Evolutionary conservation across 2,888 invertebrate genomes (phyloP).

Genomic region (Onchidella celtica): DNA sequence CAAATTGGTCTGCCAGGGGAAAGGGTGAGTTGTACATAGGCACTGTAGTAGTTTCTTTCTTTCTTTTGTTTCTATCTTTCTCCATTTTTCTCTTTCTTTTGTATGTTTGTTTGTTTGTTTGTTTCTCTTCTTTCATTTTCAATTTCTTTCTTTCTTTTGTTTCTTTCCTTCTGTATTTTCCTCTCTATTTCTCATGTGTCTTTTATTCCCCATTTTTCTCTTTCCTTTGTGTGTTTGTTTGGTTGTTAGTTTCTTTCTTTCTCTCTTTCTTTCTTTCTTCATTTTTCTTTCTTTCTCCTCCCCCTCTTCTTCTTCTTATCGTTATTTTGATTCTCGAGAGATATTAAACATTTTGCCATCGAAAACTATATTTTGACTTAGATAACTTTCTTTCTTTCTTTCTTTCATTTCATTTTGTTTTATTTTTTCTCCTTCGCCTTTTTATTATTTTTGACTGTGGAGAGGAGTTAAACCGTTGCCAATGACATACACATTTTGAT

Average conservation of each 20-base stretch:
- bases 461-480: too few relatives aligned
- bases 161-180: not conserved
- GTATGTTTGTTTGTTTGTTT: not conserved
- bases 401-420: too few relatives aligned
- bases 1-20: slow-evolving; percentile 18
- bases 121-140: not conserved
- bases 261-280: not conserved
- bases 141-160: not conserved
- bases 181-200: not conserved
- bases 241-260: not conserved
- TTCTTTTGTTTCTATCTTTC: not conserved
- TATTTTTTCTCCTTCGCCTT: too few relatives aligned
- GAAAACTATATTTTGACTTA: too few relatives aligned
- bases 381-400: too few relatives aligned
- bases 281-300: not conserved
- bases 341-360: too few relatives aligned
- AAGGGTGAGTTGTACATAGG: slow-evolving; percentile 16
- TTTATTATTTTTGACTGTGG: too few relatives aligned
- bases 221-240: not conserved
- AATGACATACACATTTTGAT: too few relatives aligned
- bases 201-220: not conserved
- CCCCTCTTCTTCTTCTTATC: too few relatives aligned
- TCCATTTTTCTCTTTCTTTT: not conserved
- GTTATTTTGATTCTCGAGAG: too few relatives aligned
- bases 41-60: too few relatives aligned